Conservation (phyloP, 2,888 invertebrate species). For the Leptopilina syphax region DNA sequence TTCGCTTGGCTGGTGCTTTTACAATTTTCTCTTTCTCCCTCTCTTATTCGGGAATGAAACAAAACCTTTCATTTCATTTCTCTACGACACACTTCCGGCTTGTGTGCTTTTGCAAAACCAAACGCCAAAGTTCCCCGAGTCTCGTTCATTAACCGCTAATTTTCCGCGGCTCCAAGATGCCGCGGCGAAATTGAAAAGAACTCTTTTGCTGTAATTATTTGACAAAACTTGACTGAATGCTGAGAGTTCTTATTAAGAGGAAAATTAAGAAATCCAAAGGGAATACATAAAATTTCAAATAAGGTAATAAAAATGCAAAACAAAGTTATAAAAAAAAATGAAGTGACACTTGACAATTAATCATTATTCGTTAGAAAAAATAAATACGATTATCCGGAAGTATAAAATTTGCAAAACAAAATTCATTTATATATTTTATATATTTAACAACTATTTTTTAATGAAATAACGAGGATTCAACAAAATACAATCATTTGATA, state of each 20-base stretch:
- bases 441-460: no score
- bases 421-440: no score
- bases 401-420: no score
- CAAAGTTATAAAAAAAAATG: no score
- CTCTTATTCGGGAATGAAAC: slow-evolving; percentile 1
- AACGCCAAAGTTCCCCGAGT: slow-evolving; percentile 25
- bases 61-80: slow-evolving; percentile 39
- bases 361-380: no score
- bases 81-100: slow-evolving; percentile 35
- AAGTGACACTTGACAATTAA: no score
- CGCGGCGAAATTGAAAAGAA: slow-evolving; percentile 26
- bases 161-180: slow-evolving; percentile 18
- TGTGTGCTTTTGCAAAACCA: slow-evolving; percentile 26
- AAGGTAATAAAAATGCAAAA: no score
- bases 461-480: no score
- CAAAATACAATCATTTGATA: background rate
- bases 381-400: no score
- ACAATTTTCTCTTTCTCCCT: slow-evolving; percentile 27
- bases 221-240: slow-evolving; percentile 12
- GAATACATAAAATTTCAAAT: background rate
- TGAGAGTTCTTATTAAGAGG: background rate
- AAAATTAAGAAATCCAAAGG: background rate
- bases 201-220: slow-evolving; percentile 22
- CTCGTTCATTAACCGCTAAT: slow-evolving; percentile 39
- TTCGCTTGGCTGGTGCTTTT: slow-evolving; percentile 25